Evolutionary conservation across 2,888 invertebrate species (phyloP).

Genomic region (Drosophila austrosaltans): DNA sequence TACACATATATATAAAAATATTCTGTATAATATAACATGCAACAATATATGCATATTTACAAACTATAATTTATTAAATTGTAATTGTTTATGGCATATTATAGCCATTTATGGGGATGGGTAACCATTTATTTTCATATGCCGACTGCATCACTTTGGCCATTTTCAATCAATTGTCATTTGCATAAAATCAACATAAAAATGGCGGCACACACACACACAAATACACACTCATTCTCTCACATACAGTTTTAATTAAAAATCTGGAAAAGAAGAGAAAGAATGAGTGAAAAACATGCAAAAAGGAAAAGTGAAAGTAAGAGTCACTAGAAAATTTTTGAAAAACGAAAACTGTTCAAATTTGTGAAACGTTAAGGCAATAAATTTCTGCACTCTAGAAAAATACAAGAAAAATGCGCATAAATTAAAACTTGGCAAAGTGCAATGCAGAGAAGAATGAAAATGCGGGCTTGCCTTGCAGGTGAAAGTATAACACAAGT

Average conservation of each 20-base stretch:
- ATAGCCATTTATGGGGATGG: slow-evolving; percentile 51
- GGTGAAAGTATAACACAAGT: slow-evolving; percentile 53
- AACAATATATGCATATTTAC: slow-evolving; percentile 39
- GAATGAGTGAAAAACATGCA: slow-evolving; percentile 40
- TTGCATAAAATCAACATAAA: slow-evolving; percentile 72
- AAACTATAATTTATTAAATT: slow-evolving; percentile 60
- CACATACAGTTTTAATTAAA: slow-evolving; percentile 62
- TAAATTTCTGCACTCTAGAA: slow-evolving; percentile 48
- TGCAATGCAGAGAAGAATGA: slow-evolving; percentile 22
- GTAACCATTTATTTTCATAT: slow-evolving; percentile 67
- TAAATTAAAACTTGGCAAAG: slow-evolving; percentile 64
- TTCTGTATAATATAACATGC: slow-evolving; percentile 21
- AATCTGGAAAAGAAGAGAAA: slow-evolving; percentile 37
- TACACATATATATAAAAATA: slow-evolving; percentile 4
- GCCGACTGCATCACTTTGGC: slow-evolving; percentile 19
- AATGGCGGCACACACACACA: slow-evolving; percentile 42
- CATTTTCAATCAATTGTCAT: slow-evolving; percentile 71
- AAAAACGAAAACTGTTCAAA: slow-evolving; percentile 43
- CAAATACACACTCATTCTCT: neutral
- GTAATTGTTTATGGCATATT: slow-evolving; percentile 69
- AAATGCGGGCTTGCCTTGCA: slow-evolving; percentile 19
- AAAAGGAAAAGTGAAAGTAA: slow-evolving; percentile 55
- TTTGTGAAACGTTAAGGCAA: slow-evolving; percentile 33
- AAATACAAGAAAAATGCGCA: slow-evolving; percentile 58
- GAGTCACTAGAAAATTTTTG: slow-evolving; percentile 60